Conservation (phyloP, 2,113 vertebrate species). For the Meles meles region DNA sequence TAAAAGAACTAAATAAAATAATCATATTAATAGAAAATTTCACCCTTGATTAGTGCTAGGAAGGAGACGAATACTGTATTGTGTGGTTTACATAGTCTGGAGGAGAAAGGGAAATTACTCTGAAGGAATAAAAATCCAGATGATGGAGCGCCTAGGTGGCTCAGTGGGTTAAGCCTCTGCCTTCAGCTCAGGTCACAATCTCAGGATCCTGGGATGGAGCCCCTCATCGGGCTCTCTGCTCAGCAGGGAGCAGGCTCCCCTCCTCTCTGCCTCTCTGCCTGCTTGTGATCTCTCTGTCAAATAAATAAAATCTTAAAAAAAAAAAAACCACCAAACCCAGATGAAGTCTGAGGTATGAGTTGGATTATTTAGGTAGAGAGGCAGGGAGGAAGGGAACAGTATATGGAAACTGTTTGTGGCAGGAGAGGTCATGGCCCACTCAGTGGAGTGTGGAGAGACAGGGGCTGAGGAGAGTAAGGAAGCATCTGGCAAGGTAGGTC, state of each 20-base stretch:
- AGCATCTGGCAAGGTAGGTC: neutral
- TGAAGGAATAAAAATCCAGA: neutral
- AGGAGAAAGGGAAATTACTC: neutral
- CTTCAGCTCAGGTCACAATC: no score
- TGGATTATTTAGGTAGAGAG: neutral
- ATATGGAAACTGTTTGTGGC: neutral
- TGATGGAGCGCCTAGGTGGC: neutral
- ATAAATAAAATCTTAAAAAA: no score
- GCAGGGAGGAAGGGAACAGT: neutral
- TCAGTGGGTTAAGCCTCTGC: no score
- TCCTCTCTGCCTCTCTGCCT: no score
- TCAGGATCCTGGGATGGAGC: no score
- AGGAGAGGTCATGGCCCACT: neutral
- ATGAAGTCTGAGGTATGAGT: neutral
- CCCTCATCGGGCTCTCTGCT: no score
- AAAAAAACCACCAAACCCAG: neutral
- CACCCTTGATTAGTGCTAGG: neutral
- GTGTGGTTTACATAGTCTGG: neutral
- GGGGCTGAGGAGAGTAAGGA: neutral
- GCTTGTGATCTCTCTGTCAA: no score
- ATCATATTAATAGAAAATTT: neutral
- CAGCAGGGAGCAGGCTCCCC: no score
- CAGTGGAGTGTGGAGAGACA: rapidly evolving
- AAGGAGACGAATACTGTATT: neutral
- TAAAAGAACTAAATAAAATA: neutral